Base-by-base conservation (phyloP, 2,113 vertebrate genomes). In the Epinephelus moara region DNA sequence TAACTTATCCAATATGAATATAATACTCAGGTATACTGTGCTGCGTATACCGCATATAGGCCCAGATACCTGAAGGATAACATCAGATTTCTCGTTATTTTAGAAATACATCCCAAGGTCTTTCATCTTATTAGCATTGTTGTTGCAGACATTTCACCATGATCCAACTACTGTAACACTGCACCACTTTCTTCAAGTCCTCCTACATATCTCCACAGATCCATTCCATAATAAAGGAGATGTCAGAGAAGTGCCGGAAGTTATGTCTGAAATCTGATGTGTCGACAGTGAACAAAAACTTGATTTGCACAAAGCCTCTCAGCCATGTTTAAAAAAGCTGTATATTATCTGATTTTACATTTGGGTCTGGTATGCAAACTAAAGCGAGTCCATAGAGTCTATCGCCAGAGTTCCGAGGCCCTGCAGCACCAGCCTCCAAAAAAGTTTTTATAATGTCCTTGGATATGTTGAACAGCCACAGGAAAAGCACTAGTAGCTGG, bases 1-100 rank as follows among this genome's bases (percentile, higher is more conserved):
- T 84, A 75, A 81, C 75, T 84, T 45, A 42, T 78, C 56, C 8
- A n/a, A 77, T 68, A 57, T 73, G 7, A 79, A 75, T 49, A 47
- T 66, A 59, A 70, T 57, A 74, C 70, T 37, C 19, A 47, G 37
- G 55, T 27, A 61, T 56, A 70, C 50, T 50, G 42, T 56, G 52
- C 27, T 80, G 75, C 23, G 47, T 66, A 56, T 25, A 14, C 18
- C 2, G 18, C 11, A 27, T 8, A 56, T 17, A 49, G 5, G 10
- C 50, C 33, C 15, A 33, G 37, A 70, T 73, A 66, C 4, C 37
- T 75, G 76, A 78, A 78, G n/a, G 47, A 66, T 15, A n/a, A 33
- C 59, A 80, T 66, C 19, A 37, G 3, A 23, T 15, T 25, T 11
- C 9, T 42, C 66, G 21, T 17, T 64, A 42, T 3, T 72, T 52